A percentile compares a stretch with the other conserved stretches of the same genome.
Evolutionary conservation across 2,888 invertebrate species (phyloP).

Genomic region (Caenorhabditis panamensis): DNA sequence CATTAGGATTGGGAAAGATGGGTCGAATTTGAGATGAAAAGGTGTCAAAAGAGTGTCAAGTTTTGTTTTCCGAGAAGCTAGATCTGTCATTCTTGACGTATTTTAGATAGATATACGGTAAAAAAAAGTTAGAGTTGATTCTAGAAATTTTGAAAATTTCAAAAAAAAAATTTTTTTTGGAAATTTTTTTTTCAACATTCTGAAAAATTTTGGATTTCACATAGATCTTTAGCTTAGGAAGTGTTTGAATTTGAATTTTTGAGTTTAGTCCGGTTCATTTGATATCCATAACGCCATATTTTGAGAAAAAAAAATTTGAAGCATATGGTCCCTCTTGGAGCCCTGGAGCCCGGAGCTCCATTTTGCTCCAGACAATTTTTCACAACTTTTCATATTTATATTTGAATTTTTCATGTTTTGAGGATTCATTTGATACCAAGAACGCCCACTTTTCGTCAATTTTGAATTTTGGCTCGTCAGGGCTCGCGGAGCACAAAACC

Average conservation of each 20-base stretch:
- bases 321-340: too few species aligned
- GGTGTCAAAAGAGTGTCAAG: background rate
- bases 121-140: too few species aligned
- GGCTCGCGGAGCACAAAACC: background rate
- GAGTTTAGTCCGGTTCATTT: background rate
- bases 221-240: background rate
- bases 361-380: too few species aligned
- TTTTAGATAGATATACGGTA: background rate
- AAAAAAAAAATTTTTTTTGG: too few species aligned
- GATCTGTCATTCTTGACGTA: too few species aligned
- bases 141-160: background rate
- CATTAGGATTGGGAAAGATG: background rate
- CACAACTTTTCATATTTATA: too few species aligned
- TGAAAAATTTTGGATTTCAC: background rate
- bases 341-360: too few species aligned
- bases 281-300: slow-evolving; percentile 4
- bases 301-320: background rate
- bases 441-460: background rate
- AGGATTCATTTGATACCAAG: background rate
- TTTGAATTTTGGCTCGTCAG: background rate
- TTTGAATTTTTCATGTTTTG: too few species aligned
- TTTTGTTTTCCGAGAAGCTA: too few species aligned
- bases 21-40: background rate
- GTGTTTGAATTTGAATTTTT: background rate
- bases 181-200: background rate